Evolutionary conservation across 2,888 invertebrate species (phyloP), one percentile per base, ranked within the genome.

Genomic region (Cancer borealis): DNA sequence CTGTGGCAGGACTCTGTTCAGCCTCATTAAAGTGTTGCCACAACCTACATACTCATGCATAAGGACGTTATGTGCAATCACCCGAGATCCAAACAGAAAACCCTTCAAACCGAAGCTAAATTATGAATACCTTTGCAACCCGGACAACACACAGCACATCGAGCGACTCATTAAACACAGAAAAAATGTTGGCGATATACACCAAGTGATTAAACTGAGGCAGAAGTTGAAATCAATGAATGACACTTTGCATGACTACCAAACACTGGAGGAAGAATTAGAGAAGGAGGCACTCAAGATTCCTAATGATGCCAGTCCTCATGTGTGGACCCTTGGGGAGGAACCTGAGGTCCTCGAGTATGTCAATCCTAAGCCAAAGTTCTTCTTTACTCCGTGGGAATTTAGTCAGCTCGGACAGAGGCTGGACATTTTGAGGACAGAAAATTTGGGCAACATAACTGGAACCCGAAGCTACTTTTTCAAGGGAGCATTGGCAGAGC

Each of bases 251-350:
- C 45, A 12, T 2, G 93, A 93, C n/a, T 47, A 47, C 14, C 47
- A 60, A 26, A 10, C 12, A 21, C n/a, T 93, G 8, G 66, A 91
- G 84, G n/a, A 47, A 39, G 91, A 91, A 90, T 87, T 92, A 30
- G 89, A 92, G 88, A 12, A 92, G 47, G 90, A 92, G 88, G 89
- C 92, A 39, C 66, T 88, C 17, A 91, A 73, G 46, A 93, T 95
- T 46, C 95, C 95, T 46, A 95, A 95, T 54, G 73, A 89, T 39
- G 95, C 95, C 46, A 95, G 95, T 93, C 93, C 95, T 92, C 95
- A 95, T 46, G 45, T 95, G 0, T 95, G 87, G 88, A 89, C 91
- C 8, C 93, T 93, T 92, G 95, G 95, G 60, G 95, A 95, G 12
- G 92, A 93, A 10, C 92, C 95, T 2, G 93, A 93, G 79, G 91